phyloP scores from a whole-genome alignment of 2,797 vertebrate genomes.

The Centroberyx gerrardi region DNA sequence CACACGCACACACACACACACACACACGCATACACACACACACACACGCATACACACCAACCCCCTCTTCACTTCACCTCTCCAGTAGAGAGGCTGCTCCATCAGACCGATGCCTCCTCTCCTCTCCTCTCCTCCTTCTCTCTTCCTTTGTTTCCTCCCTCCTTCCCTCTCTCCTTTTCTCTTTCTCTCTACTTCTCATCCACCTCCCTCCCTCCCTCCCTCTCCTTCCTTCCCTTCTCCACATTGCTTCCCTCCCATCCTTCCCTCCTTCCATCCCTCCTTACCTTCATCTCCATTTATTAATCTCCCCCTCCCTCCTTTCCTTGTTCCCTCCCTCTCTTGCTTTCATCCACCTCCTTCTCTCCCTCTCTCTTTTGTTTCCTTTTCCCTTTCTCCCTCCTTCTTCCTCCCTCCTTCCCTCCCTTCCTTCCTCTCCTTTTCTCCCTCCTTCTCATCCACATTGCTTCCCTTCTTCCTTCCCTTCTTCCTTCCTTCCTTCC shows the following conservation, averaged over 20 bases:
- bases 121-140: not conserved
- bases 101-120: not conserved
- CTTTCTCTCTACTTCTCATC: too few species aligned
- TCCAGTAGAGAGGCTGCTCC: not conserved
- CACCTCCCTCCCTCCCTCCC: too few species aligned
- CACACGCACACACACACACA: not conserved
- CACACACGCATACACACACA: not conserved
- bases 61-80: not conserved
- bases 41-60: not conserved
- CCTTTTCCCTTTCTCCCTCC: too few species aligned
- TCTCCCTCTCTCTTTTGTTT: not conserved
- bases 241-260: too few species aligned
- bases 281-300: too few species aligned
- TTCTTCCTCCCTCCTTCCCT: too few species aligned
- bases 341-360: slow-evolving; percentile 28
- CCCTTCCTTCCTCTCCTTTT: not conserved
- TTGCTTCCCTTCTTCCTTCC: not conserved
- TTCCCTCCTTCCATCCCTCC: slow-evolving; percentile 17
- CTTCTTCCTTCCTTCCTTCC: not conserved
- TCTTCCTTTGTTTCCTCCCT: too few species aligned
- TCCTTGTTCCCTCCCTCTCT: not conserved
- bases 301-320: not conserved
- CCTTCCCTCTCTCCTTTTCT: too few species aligned
- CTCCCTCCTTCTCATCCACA: not conserved
- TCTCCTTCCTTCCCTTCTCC: not conserved